Conservation (phyloP, 2,888 invertebrate species). For the Kuschelorhynchus macadamiae region DNA sequence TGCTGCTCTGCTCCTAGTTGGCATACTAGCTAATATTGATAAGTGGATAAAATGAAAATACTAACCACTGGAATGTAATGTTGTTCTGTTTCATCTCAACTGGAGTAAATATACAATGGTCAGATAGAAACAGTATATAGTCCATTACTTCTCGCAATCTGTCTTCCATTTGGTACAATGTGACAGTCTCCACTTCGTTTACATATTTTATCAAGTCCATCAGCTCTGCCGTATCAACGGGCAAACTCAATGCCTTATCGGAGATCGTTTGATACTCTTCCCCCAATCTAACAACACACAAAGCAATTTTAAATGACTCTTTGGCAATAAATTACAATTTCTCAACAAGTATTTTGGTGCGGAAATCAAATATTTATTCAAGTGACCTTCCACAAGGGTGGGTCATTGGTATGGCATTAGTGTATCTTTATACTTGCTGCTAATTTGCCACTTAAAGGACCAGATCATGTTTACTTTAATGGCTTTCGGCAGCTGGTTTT, state of each 20-base stretch:
- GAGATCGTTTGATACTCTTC: constrained; percentile 88
- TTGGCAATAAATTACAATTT: neutral
- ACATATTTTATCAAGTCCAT: constrained; percentile 87
- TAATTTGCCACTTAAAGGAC: no score
- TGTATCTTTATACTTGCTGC: no score
- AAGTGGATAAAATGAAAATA: no score
- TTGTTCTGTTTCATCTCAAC: constrained; percentile 92
- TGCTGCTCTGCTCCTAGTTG: no score
- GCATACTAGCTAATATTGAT: no score
- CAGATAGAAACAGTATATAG: constrained; percentile 87
- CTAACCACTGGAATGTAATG: constrained; percentile 86
- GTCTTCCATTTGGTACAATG: constrained; percentile 82
- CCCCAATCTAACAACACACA: constrained; percentile 75
- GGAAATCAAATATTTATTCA: no score
- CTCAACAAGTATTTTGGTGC: no score
- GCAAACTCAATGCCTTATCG: constrained; percentile 83
- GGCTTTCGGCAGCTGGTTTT: no score
- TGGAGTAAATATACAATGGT: constrained; percentile 84
- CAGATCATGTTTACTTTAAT: no score
- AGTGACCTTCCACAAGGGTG: no score
- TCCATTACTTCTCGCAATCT: constrained; percentile 77
- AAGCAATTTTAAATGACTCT: neutral
- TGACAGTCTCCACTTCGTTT: constrained; percentile 79
- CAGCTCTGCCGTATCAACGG: constrained; percentile 86
- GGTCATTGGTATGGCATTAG: no score